Conservation (phyloP, 2,113 vertebrate genomes). For the Toxotes jaculatrix region DNA sequence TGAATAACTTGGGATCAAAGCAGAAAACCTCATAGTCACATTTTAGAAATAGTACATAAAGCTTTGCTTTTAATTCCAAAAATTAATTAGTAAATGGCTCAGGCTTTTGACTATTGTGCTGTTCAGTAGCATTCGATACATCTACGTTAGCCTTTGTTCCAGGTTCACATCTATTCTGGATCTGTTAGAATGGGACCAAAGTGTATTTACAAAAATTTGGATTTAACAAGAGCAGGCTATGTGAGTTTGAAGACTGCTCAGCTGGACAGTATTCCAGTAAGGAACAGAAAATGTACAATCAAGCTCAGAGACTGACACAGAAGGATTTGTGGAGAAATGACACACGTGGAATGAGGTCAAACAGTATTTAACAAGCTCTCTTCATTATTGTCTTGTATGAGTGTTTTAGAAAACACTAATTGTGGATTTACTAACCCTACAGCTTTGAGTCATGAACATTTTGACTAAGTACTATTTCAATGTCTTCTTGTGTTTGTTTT, state of each 20-base stretch:
- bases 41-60: too few relatives aligned
- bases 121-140: neutral
- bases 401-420: too few relatives aligned
- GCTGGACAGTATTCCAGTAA: neutral
- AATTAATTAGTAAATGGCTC: too few relatives aligned
- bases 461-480: neutral
- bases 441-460: neutral
- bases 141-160: too few relatives aligned
- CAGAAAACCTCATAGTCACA: too few relatives aligned
- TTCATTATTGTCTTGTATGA: neutral
- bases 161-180: too few relatives aligned
- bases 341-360: neutral
- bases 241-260: neutral
- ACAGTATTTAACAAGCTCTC: neutral
- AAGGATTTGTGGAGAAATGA: too few relatives aligned
- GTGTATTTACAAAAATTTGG: too few relatives aligned
- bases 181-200: too few relatives aligned
- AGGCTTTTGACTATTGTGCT: neutral
- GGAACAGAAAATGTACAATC: neutral
- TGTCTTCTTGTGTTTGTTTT: neutral
- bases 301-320: neutral
- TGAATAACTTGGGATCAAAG: too few relatives aligned
- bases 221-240: neutral
- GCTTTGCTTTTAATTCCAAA: too few relatives aligned
- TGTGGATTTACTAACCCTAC: too few relatives aligned